A percentile compares a stretch with the other conserved stretches of the same genome.
phyloP scores from a whole-genome alignment of 2,797 vertebrate genomes.

The Buceros bicornis region DNA sequence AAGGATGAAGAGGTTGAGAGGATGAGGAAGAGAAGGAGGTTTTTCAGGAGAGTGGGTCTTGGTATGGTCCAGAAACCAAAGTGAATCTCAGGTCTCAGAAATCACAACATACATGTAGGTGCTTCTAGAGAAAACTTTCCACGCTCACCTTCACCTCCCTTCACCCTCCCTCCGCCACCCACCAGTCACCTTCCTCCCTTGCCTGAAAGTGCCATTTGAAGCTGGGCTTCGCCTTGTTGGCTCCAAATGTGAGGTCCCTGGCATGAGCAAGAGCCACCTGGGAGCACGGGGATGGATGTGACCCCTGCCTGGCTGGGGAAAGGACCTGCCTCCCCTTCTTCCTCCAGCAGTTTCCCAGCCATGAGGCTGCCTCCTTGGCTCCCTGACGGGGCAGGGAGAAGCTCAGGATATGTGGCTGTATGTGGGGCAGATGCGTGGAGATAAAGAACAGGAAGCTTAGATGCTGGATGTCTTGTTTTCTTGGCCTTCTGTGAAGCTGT shows the following conservation, averaged over 20 bases:
- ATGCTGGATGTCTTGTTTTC: not conserved
- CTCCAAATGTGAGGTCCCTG: not conserved
- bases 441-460: not conserved
- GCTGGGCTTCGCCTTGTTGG: not conserved
- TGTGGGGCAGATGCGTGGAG: not conserved
- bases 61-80: slow-evolving; percentile 78
- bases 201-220: slow-evolving; percentile 47
- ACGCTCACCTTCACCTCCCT: slow-evolving; percentile 73
- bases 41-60: slow-evolving; percentile 55
- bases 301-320: not conserved
- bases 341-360: slow-evolving; percentile 39
- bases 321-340: slow-evolving; percentile 44
- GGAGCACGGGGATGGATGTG: not conserved
- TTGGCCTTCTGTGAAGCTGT: slow-evolving; percentile 17
- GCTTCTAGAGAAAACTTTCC: slow-evolving; percentile 59
- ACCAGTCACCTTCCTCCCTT: slow-evolving; percentile 41
- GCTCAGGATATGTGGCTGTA: not conserved
- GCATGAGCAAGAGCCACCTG: not conserved
- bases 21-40: slow-evolving; percentile 39
- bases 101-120: slow-evolving; percentile 68
- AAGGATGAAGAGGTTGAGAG: not conserved
- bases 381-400: not conserved
- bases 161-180: slow-evolving; percentile 63
- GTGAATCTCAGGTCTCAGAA: slow-evolving; percentile 59
- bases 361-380: not conserved